Base-by-base conservation (phyloP, 2,888 invertebrate genomes). In the Phragmatobia fuliginosa region DNA sequence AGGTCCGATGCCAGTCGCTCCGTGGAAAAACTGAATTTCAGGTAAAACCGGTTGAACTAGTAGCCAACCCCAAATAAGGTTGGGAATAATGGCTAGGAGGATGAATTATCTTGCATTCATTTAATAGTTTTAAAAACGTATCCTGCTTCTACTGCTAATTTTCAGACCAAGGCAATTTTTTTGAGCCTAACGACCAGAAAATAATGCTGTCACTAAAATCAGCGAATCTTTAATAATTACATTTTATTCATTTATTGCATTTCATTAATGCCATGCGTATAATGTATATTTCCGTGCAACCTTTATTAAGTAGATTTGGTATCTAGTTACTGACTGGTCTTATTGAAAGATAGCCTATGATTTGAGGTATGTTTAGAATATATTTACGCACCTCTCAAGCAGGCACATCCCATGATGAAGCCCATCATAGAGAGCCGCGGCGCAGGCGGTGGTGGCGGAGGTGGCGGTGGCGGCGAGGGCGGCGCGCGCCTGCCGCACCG, bases 351-450 rank as follows among this genome's bases (percentile, higher is more conserved):
- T 16, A 28, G 1, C 25, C 16, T 2, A 28, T 56, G 2, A 16
- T 28, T 56, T 56, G 28, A 56, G 16, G 56, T 56, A 56, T 56
- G 28, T 28, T 56, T 56, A 1, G 28, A 10, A 25, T 56, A 52
- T 52, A 32, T 49, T 60, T 85, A 91, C 92, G 82, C 84, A 97
- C 98, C 98, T 97, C 97, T 97, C 95, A 98, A 96, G 96, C 98
- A 98, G 95, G 98, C 97, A 96, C 98, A 98, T 94, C 98, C 98
- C 98, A 98, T 98, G 96, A 98, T 98, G 96, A 97, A 98, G 95
- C 98, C 98, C 98, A 98, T 98, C 97, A 98, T 97, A 96, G 96
- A 96, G 83, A 92, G 86, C 74, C 93, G 90, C 85, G 89, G 89
- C 84, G 91, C 85, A 77, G 83, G 86, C 80, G 90, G 84, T 78